Evolutionary conservation across 2,113 vertebrate species (phyloP), one percentile per base, ranked within the genome.

Genomic region (Delphinapterus leucas): DNA sequence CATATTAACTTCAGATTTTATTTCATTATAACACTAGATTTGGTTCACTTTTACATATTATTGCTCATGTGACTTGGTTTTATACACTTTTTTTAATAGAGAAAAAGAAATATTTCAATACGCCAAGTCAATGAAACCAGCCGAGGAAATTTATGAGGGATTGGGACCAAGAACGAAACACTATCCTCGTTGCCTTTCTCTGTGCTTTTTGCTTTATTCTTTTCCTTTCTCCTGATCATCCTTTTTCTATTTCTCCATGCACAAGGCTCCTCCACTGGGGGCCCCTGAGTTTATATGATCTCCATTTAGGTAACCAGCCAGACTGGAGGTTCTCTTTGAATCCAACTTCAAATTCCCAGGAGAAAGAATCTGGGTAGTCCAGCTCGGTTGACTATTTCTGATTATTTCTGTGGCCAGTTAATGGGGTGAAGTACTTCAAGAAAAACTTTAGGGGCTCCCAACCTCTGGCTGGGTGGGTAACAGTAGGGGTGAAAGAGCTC

Each of bases 1-100:
- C 85, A 47, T 88, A 63, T 90, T 94, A 93, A 93, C 88, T 91
- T 84, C 68, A 93, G 85, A 73, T 49, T 96, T 90, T 63, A 90
- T 67, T 86, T 67, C 41, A 68, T n/a, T 63, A 25, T 61, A 85
- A 73, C 25, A 86, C 1, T 26, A 88, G 67, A 73, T 88, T 96
- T 91, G 33, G 74, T 73, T 88, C 23, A 63, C 13, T 81, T 55
- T 70, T 25, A 36, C 25, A 77, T 81, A 60, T 10, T 74, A 41
- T 49, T 70, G 67, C 36, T 79, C 21, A 61, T 4, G 15, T 58
- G 47, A 70, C 23, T 91, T 85, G 25, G 38, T 55, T 71, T n/a
- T 9, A n/a, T 41, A 65, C 5, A 36, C 36, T 53, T 90, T 92
- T 81, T 61, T 21, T 28, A 93, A 53, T 65, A 53, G 17, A 58